Base-by-base conservation (phyloP, 2,113 vertebrate species). In the Hyla sarda region DNA sequence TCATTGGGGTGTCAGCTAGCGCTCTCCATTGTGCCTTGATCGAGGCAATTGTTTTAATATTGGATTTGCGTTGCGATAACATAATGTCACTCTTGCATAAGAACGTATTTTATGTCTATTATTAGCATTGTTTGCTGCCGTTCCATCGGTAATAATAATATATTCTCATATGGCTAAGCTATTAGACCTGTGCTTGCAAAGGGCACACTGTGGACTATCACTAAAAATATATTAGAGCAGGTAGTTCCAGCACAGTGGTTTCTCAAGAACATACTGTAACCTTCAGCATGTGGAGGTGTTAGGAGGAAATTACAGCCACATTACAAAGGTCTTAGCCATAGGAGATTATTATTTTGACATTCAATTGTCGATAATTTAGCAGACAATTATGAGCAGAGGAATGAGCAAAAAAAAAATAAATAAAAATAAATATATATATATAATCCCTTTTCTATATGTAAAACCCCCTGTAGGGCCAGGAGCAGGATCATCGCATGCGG, bases 11-110 rank as follows among this genome's bases (percentile, higher is more conserved):
- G 85, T 74, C 78, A 62, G 32, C 13, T 32, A 28, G 67, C 62
- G 28, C 30, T 30, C 73, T 69, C 76, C 50, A 72, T 81, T 73
- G 65, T 77, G 48, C 72, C 30, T 69, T 30, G 2, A 69, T 79
- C 19, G n/a, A 79, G 84, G 65, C 84, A 80, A 56, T 69, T 86
- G 62, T 69, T 50, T 71, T 71, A 65, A 48, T 84, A 85, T 67
- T 37, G 34, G 50, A 54, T 78, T 25, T 71, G 62, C 47, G 52
- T 67, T 25, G 30, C 7, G 14, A 79, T 79, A 25, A 79, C 21
- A 52, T 56, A 34, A 54, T 78, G 30, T 85, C 58, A 45, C 21
- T 52, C 41, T 56, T 50, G 60, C 58, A 67, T 34, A 17, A 67
- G 82, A 34, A 37, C 14, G 21, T 47, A 9, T 48, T 78, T 71